Evolutionary conservation across 1,140 invertebrate genomes (phyloP).

Genomic region (Stegodyphus mimosarum): DNA sequence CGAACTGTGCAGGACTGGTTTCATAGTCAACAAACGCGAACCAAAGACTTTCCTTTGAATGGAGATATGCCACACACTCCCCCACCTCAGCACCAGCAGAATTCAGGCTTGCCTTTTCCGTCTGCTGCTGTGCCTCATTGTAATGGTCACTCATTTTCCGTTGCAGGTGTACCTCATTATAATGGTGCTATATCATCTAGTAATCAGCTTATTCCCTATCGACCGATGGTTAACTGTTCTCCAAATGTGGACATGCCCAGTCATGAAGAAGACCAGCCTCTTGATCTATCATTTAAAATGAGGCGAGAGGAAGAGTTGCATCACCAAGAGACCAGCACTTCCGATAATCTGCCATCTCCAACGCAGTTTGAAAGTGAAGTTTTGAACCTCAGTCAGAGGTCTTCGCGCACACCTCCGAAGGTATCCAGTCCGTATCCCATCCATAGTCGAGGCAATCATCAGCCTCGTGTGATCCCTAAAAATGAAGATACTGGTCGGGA

Average conservation of each 20-base stretch:
- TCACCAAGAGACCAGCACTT: neutral
- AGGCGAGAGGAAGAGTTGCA: conserved; percentile 17
- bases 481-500: neutral
- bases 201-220: conserved; percentile 70
- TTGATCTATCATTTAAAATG: conserved; percentile 64
- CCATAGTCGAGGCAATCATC: neutral
- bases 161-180: conserved; percentile 6
- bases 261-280: conserved; percentile 44
- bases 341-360: conserved; percentile 6
- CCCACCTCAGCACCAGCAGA: conserved; percentile 17
- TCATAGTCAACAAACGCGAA: conserved; percentile 83
- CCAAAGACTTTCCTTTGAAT: conserved; percentile 73
- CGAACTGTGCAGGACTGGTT: conserved; percentile 93
- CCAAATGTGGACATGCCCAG: neutral
- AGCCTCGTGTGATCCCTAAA: neutral
- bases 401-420: conserved; percentile 72
- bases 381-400: conserved; percentile 78
- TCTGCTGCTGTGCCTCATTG: neutral
- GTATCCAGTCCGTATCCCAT: conserved; percentile 17
- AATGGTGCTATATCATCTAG: conserved; percentile 60
- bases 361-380: conserved; percentile 66
- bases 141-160: conserved; percentile 18
- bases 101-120: neutral
- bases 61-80: conserved; percentile 21
- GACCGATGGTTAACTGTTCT: conserved; percentile 69